phyloP scores from a whole-genome alignment of 1,140 invertebrate genomes.

The Drosophila pseudoobscura region DNA sequence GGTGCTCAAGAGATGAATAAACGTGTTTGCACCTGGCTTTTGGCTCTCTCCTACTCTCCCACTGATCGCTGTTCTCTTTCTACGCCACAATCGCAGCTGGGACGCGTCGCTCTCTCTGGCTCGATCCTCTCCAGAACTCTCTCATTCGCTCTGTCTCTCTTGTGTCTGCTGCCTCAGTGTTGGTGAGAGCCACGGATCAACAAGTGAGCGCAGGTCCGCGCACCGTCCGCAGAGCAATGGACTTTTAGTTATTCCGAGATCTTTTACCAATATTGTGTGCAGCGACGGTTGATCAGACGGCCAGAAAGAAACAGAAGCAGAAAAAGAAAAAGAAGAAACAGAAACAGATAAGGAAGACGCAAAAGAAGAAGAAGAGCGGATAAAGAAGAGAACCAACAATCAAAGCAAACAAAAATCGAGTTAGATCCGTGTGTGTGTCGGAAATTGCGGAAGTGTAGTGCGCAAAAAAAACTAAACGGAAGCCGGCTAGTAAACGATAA shows the following conservation, averaged over 20 bases:
- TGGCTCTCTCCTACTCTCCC: slow-evolving; percentile 14
- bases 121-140: slow-evolving; percentile 7
- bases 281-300: slow-evolving; percentile 71
- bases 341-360: slow-evolving; percentile 9
- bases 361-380: slow-evolving; percentile 13
- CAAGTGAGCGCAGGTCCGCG: slow-evolving; percentile 82
- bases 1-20: slow-evolving; percentile 45
- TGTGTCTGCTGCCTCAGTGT: slow-evolving; percentile 2
- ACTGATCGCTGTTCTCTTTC: slow-evolving; percentile 7
- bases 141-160: not conserved
- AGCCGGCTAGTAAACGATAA: not conserved
- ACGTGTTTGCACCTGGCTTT: slow-evolving; percentile 45
- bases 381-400: not conserved
- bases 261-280: slow-evolving; percentile 83
- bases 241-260: slow-evolving; percentile 83
- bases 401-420: slow-evolving; percentile 10
- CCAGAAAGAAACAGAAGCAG: slow-evolving; percentile 48
- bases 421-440: slow-evolving; percentile 11
- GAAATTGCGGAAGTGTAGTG: slow-evolving; percentile 47
- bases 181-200: slow-evolving; percentile 35
- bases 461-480: not conserved
- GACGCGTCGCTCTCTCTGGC: slow-evolving; percentile 15
- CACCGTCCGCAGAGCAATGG: slow-evolving; percentile 78
- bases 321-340: slow-evolving; percentile 46
- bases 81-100: slow-evolving; percentile 8